Percentiles rank a stretch among this genome's conserved stretches.
These are phyloP conservation scores for Acipenser ruthenus DNA, from an alignment of 2,797 vertebrate genomes.

Conservation along the genomic window DNA sequence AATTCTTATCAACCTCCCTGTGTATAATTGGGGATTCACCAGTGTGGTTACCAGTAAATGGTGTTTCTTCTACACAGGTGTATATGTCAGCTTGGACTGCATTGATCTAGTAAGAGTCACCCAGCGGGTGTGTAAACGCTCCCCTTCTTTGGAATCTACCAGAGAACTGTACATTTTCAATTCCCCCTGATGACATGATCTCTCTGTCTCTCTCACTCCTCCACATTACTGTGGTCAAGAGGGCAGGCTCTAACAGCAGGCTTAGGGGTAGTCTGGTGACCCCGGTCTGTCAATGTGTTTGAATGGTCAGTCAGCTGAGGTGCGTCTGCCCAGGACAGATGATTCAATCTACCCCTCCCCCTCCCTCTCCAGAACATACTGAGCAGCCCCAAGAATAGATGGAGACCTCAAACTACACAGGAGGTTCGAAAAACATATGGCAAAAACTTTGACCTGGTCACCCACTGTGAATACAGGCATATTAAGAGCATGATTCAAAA, in stretches of 20 bases:
- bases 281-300: slow-evolving; percentile 31
- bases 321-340: neutral
- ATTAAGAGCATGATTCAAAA: too few relatives aligned
- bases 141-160: slow-evolving; percentile 20
- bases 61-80: too few relatives aligned
- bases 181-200: slow-evolving; percentile 17
- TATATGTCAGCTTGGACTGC: too few relatives aligned
- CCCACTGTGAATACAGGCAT: slow-evolving; percentile 1
- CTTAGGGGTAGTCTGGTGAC: slow-evolving; percentile 35
- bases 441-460: slow-evolving; percentile 8
- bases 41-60: too few relatives aligned
- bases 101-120: too few relatives aligned
- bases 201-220: slow-evolving; percentile 18
- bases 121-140: neutral
- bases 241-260: slow-evolving; percentile 15
- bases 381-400: neutral
- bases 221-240: slow-evolving; percentile 28
- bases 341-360: neutral
- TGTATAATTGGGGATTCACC: too few relatives aligned
- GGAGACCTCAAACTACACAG: slow-evolving; percentile 3
- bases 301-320: slow-evolving; percentile 35
- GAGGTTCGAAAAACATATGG: too few relatives aligned
- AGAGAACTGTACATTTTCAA: slow-evolving; percentile 11
- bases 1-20: too few relatives aligned
- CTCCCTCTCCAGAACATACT: neutral